Percentiles rank a stretch among this genome's conserved stretches.
Evolutionary conservation across 2,797 vertebrate species (phyloP).

Genomic region (Lagodon rhomboides): DNA sequence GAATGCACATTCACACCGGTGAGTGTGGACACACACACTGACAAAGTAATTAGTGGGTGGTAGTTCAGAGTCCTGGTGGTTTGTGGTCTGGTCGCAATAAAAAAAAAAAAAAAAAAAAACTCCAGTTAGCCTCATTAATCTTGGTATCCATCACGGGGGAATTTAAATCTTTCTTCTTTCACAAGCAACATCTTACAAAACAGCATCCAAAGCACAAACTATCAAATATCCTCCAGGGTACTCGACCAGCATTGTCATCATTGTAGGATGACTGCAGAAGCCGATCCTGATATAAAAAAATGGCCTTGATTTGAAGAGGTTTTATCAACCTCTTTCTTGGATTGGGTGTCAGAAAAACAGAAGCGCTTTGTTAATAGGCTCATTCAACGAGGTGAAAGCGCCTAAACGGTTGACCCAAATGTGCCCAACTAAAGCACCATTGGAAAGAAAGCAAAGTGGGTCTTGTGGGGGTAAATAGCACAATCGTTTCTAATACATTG

Average conservation of each 20-base stretch:
- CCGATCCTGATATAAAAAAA: conserved; percentile 13
- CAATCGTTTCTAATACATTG: conserved; percentile 63
- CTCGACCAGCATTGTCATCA: conserved; percentile 5
- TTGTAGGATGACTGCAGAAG: conserved; percentile 18
- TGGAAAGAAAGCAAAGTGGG: conserved; percentile 67
- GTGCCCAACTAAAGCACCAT: conserved; percentile 63
- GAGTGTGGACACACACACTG: conserved; percentile 48
- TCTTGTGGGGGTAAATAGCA: conserved; percentile 57
- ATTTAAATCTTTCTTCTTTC: conserved; percentile 40
- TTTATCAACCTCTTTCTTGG: conserved; percentile 25
- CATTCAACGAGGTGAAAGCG: conserved; percentile 64
- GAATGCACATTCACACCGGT: conserved; percentile 45
- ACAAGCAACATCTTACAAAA: conserved; percentile 22
- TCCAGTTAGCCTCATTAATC: conserved; percentile 73
- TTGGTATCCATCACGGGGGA: conserved; percentile 57
- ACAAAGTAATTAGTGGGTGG: conserved; percentile 71
- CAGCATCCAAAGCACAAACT: conserved; percentile 28
- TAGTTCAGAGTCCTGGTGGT: conserved; percentile 68
- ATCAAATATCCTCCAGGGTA: conserved; percentile 24
- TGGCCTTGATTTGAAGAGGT: conserved; percentile 31
- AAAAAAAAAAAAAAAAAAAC: conserved; percentile 9
- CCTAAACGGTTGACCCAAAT: conserved; percentile 77
- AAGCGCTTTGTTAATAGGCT: conserved; percentile 56
- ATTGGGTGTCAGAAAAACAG: conserved; percentile 45
- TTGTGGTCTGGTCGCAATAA: conserved; percentile 65